Percentiles rank a stretch among this genome's conserved stretches.
phyloP scores from a whole-genome alignment of 2,113 vertebrate genomes.

The Microcebus jonahi region DNA sequence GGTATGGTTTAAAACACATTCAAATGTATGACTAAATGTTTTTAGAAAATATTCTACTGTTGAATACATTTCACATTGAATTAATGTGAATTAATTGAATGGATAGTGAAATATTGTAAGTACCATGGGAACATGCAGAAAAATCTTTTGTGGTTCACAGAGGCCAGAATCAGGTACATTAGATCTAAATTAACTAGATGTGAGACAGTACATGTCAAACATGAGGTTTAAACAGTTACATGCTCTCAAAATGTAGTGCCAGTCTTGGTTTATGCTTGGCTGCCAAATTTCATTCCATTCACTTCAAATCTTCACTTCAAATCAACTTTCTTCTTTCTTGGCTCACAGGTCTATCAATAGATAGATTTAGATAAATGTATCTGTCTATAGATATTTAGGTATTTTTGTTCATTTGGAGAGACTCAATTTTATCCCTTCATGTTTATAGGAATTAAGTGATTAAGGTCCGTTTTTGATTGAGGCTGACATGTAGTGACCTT shows the following conservation, averaged over 20 bases:
- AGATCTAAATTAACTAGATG: neutral
- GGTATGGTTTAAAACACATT: neutral
- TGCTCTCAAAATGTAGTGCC: neutral
- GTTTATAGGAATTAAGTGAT: neutral
- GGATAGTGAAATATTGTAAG: neutral
- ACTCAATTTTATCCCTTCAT: neutral
- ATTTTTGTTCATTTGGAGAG: neutral
- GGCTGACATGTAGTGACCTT: neutral
- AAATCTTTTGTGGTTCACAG: neutral
- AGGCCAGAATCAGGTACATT: neutral
- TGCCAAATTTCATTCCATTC: neutral
- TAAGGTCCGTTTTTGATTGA: neutral
- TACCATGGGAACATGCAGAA: neutral
- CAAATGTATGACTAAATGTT: neutral
- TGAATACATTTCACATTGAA: constrained; percentile 36
- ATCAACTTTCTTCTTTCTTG: neutral
- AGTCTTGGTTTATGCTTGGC: neutral
- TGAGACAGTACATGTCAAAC: neutral
- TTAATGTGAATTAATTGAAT: constrained; percentile 1
- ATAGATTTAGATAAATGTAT: neutral
- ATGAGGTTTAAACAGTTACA: neutral
- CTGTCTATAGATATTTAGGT: neutral
- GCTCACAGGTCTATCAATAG: neutral
- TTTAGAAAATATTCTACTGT: constrained; percentile 9
- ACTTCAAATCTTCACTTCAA: neutral